A percentile compares a stretch with the other conserved stretches of the same genome.
These are phyloP conservation scores for Escarpia spicata DNA, from an alignment of 2,888 invertebrate genomes.

Conservation along the genomic window DNA sequence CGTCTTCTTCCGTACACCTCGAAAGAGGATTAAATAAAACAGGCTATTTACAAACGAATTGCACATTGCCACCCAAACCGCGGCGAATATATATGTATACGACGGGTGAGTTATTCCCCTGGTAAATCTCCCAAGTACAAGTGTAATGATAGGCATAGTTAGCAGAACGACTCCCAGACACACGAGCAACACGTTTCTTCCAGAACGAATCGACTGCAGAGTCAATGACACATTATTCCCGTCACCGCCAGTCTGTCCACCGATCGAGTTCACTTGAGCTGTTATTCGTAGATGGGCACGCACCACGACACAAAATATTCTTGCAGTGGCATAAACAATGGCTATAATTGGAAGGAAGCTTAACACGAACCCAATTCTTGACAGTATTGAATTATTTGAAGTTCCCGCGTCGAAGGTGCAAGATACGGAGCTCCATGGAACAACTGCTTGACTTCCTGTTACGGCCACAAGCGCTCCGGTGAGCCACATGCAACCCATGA, in stretches of 20 bases:
- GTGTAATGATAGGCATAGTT: background rate
- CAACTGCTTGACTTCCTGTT: background rate
- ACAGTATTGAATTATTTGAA: background rate
- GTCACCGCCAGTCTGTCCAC: background rate
- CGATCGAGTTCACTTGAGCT: background rate
- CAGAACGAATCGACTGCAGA: slow-evolving; percentile 3
- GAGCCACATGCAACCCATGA: background rate
- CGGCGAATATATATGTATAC: background rate
- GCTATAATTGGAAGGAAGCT: background rate
- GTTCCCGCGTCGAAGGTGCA: background rate
- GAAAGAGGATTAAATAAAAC: no score
- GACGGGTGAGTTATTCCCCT: background rate
- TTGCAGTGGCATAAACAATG: background rate
- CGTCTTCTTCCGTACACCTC: no score
- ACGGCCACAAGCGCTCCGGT: background rate
- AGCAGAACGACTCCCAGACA: background rate
- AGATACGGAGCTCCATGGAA: background rate
- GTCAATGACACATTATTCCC: background rate
- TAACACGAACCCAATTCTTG: background rate
- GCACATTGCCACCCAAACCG: no score
- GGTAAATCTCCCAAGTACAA: background rate
- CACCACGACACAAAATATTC: background rate
- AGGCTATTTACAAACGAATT: no score
- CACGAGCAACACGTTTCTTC: background rate
- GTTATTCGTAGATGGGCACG: background rate